Evolutionary conservation across 2,797 vertebrate species (phyloP), one percentile per base, ranked within the genome.

Genomic region (Paramormyrops hopkinsi): DNA sequence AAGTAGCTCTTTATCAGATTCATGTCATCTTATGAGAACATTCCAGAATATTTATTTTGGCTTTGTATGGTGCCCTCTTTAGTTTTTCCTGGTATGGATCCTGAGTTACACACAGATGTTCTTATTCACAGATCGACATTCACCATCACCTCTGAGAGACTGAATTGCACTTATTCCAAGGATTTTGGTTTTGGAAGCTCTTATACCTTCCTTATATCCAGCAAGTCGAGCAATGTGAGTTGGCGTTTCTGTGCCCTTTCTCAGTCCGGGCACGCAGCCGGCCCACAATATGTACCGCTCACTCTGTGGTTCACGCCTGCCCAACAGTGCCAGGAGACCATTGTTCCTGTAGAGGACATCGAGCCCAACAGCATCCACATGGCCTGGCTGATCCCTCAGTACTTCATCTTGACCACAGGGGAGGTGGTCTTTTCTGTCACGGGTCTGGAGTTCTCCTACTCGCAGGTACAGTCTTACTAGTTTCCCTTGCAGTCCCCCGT

Each of bases 391-490:
- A 97, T 99, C 90, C 99, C 98, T 0, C 99, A 99, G 94, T 99
- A 99, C 92, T 98, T 99, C 93, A 95, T 99, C 85, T 95, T 99
- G 0, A 98, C 98, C 0, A 94, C 93, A 50, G 99, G 95, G 25
- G 99, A 99, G 93, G 97, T 99, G 86, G 95, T 99, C 91, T 99
- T 98, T 94, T 99, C 98, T 1, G 95, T 99, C 89, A 99, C 98
- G 0, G 99, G 98, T 44, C 91, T 99, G 91, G 97, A 97, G 92
- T 99, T 99, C 94, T 99, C 98, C 0, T 99, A 99, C 89, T 98
- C 98, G 51, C 99, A 99, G 97, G 98, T 99, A 95, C 6, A 91
- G 91, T 2, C 12, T 76, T 17, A 33, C 59, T 83, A 91, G 91
- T 2, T 33, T 76, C 11, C 33, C 69, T 65, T 37, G 14, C 5